Base-by-base conservation (phyloP, 1,140 invertebrate species). In the Paralvinella palmiformis region DNA sequence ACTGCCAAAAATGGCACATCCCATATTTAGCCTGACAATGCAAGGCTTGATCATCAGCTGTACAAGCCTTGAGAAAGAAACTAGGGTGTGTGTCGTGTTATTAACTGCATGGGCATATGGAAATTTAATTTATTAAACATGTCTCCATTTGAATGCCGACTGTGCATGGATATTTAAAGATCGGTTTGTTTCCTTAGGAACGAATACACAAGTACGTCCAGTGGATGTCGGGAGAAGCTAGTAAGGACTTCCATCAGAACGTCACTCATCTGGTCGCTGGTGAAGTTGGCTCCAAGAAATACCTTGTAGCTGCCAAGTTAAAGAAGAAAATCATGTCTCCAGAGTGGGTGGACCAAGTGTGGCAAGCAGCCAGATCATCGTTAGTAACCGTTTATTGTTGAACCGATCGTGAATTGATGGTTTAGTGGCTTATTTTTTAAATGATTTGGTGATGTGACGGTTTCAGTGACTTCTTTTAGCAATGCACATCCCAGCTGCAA, bases 241-340 rank as follows among this genome's bases (percentile, higher is more conserved):
- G 83, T 15, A 85, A 85, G 66, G 84, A 85, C 58, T 84, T 95
- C 36, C 86, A 87, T 33, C 83, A 84, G 59, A 84, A 85, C 64
- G 86, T 88, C 2, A 94, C 92, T 17, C 91, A 95, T 83, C 84
- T 96, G 24, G 84, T 95, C 3, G 88, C 91, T 13, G 86, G 77
- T 5, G 74, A 78, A 69, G 80, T 82, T n/a, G 80, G 80, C n/a
- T 82, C 80, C 29, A 76, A 77, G 44, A 82, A 82, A 63, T 82
- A 82, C 65, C 62, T 71, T 58, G 86, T 88, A 78, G 91, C 91
- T 44, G 84, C 85, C 15, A 84, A 86, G 69, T 83, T 83, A 62
- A 85, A 85, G 1, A 86, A 91, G 68, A 86, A 88, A 35, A 83
- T 94, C 6, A 89, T 94, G 86, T 83, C 84, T n/a, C 81, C 85